These are phyloP conservation scores for Eupleurogrammus muticus DNA, from an alignment of 2,797 vertebrate genomes.

Conservation along the genomic window DNA sequence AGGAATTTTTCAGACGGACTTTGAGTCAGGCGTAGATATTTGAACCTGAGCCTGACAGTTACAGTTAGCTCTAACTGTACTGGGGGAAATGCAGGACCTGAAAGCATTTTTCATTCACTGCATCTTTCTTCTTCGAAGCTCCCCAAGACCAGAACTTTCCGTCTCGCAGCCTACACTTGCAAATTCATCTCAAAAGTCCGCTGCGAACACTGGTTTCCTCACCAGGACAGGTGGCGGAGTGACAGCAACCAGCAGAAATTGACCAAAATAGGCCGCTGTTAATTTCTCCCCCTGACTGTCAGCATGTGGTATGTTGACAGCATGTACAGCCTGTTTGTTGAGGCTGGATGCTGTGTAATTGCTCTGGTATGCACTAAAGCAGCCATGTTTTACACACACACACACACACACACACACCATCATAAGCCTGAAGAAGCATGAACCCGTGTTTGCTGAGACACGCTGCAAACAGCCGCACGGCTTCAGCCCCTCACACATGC, in stretches of 20 bases:
- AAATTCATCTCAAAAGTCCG: too few relatives aligned
- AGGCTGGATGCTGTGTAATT: constrained; percentile 76
- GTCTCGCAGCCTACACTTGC: background rate
- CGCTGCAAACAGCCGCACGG: constrained; percentile 83
- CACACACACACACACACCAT: background rate
- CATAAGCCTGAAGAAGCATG: constrained; percentile 67
- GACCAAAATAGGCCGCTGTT: constrained; percentile 35
- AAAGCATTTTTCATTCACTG: background rate
- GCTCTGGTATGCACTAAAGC: constrained; percentile 80
- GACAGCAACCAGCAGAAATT: background rate
- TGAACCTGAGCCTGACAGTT: background rate
- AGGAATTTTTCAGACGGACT: background rate
- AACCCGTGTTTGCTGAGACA: constrained; percentile 89
- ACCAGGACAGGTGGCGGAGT: background rate
- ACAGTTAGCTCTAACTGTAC: background rate
- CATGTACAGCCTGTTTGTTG: constrained; percentile 64
- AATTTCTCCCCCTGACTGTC: constrained; percentile 18
- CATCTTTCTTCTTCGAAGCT: background rate
- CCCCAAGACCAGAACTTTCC: background rate
- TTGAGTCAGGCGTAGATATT: background rate
- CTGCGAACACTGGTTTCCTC: background rate
- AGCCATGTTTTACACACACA: constrained; percentile 45
- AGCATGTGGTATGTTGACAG: constrained; percentile 61
- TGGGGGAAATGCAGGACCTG: background rate
- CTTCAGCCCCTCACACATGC: constrained; percentile 41